Base-by-base conservation (phyloP, 2,113 vertebrate species). In the Myanophis thanlyinensis region DNA sequence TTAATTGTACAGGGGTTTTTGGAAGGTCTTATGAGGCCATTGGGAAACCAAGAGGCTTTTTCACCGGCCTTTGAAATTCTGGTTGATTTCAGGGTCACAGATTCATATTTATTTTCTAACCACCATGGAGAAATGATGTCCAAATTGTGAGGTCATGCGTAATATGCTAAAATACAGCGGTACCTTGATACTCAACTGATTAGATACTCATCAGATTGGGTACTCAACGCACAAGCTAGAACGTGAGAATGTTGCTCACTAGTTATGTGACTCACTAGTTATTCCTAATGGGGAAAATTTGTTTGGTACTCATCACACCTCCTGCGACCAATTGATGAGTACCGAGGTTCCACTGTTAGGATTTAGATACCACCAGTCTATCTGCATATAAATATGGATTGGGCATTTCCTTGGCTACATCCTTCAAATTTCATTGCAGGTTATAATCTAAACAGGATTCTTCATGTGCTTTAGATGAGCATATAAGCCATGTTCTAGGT, bases 1-100 rank as follows among this genome's bases (percentile, higher is more conserved):
- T 92, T 95, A 96, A 96, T 93, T 91, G 59, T 85, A 86, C 73
- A n/a, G 0, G 0, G 89, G 93, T 54, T 30, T 59, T 91, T 94
- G 51, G 94, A 51, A 93, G 93, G 89, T 62, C 0, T 59, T 0
- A 46, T 35, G 73, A 35, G 91, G 56, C 4, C 15, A 49, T 85
- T 87, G 30, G 91, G 88, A 91, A 92, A 52, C 48, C 13, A 5
- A 5, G 90, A 62, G 46, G 51, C 22, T 90, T 88, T 47, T 93
- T 15, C 90, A 88, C 49, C 54, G 90, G 3, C 8, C n/a, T 93
- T 91, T 85, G 49, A 49, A 47, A 87, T 94, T 23, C 54, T 84
- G 93, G 92, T 35, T 47, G 80, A 52, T 22, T 84, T 46, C 93
- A 93, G 52, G 91, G 91, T 40, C 89, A 48, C 11, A 0, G 85